Evolutionary conservation across 53 echinoderm and acorn worm genomes (phyloP).

Genomic region (Temnopleurus reevesii): DNA sequence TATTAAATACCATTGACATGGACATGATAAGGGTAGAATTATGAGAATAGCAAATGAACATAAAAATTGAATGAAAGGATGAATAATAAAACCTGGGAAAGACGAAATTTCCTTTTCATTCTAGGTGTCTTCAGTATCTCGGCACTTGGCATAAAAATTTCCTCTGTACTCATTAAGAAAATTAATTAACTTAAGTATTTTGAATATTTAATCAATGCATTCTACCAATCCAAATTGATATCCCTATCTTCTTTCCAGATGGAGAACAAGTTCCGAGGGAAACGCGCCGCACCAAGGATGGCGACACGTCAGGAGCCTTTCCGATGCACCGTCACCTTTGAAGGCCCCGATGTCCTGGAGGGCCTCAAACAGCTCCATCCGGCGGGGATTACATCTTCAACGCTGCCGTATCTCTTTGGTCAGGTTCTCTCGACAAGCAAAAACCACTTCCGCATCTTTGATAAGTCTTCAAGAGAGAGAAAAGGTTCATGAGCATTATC

Average conservation of each 20-base stretch:
- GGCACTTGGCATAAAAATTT: no score
- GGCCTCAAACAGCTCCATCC: conserved; percentile 81
- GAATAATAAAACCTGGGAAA: no score
- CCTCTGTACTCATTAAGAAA: no score
- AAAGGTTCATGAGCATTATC: background rate
- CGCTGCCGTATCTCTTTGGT: conserved; percentile 80
- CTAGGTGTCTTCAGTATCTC: no score
- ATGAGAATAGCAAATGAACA: no score
- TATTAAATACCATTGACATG: no score
- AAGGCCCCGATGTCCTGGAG: conserved; percentile 89
- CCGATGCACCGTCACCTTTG: conserved; percentile 82
- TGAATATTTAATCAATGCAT: no score
- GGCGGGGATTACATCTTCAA: conserved; percentile 65
- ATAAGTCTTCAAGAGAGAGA: conserved; percentile 53
- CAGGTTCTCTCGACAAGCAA: conserved; percentile 85
- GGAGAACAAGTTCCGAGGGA: conserved; percentile 83
- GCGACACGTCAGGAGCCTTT: conserved; percentile 68
- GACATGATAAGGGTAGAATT: no score
- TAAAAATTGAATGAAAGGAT: no score
- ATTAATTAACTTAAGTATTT: no score
- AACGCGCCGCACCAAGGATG: conserved; percentile 66
- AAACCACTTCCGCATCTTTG: conserved; percentile 78
- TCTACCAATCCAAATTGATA: no score
- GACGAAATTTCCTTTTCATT: no score
- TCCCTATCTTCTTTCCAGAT: conserved; percentile 62